A percentile compares a stretch with the other conserved stretches of the same genome.
Conservation (phyloP, 2,113 vertebrate genomes). For the pig (Sus scrofa) region T2T-Sscrofa CM000816.6:42508001-42508500, state of each 20-base stretch:
- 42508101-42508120: not conserved
- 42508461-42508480: not conserved
- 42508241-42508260: not conserved
- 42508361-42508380: not conserved
- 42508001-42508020: not conserved
- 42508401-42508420: not conserved
- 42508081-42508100: not conserved
- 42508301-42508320: not conserved
- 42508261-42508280: not conserved
- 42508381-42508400: not conserved
- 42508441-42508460: not conserved
- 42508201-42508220: not conserved
- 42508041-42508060: not conserved
- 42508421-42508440: not conserved
- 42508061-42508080: not conserved
- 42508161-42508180: not conserved
- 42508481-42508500: not conserved
- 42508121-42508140: not conserved
- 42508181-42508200: not conserved
- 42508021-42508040: not conserved
- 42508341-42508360: conserved; percentile 16
- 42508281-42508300: not conserved
- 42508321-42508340: not conserved
- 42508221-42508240: not conserved
- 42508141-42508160: not conserved